These are phyloP conservation scores for Pholis gunnellus DNA, from an alignment of 2,113 vertebrate species.

Conservation along the genomic window DNA sequence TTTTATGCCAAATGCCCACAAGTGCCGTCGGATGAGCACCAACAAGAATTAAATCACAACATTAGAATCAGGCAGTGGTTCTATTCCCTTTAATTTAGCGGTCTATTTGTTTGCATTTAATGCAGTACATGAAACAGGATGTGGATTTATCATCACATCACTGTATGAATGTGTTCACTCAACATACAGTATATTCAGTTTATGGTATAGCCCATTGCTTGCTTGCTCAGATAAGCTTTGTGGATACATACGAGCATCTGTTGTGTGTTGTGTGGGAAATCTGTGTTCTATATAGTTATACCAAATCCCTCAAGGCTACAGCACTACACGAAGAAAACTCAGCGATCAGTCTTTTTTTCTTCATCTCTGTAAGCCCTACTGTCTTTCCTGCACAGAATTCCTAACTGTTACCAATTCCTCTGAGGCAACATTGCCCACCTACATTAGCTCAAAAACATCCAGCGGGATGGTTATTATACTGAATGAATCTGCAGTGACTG, in stretches of 20 bases:
- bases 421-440: conserved; percentile 17
- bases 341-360: conserved; percentile 3
- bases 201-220: not conserved
- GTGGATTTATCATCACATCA: not conserved
- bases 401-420: conserved; percentile 22
- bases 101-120: not conserved
- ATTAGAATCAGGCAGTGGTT: not conserved
- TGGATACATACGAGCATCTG: conserved; percentile 37
- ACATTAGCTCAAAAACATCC: not conserved
- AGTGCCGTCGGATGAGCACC: not conserved
- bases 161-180: not conserved
- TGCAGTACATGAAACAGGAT: not conserved
- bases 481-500: conserved; percentile 15
- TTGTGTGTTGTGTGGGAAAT: conserved; percentile 21
- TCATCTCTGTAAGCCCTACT: conserved; percentile 13
- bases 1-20: not conserved
- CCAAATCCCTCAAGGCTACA: conserved; percentile 2
- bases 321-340: conserved; percentile 13
- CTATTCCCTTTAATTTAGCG: not conserved
- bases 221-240: conserved; percentile 10
- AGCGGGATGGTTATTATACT: not conserved
- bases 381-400: conserved; percentile 18
- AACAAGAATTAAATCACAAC: not conserved
- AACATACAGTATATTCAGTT: not conserved
- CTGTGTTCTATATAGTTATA: conserved; percentile 29